A percentile compares a stretch with the other conserved stretches of the same genome.
Conservation (phyloP, 2,888 invertebrate species). For the Flabesymbios commensalis region DNA sequence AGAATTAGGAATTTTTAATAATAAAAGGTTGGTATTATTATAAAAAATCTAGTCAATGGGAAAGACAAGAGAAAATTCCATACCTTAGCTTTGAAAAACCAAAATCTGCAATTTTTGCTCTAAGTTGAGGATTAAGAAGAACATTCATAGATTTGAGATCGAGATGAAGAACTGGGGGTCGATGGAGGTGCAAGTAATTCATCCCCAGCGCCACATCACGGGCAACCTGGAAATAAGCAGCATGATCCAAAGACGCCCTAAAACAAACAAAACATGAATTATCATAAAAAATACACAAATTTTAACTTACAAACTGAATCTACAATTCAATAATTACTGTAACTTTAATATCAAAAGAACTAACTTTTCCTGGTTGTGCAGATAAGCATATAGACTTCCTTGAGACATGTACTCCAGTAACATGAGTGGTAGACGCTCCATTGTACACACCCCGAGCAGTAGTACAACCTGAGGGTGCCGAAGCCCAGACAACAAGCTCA, state of each 20-base stretch:
- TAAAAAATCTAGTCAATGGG: background rate
- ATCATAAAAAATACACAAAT: no score
- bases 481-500: constrained; percentile 49
- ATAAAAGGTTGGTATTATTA: background rate
- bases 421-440: constrained; percentile 44
- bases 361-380: constrained; percentile 38
- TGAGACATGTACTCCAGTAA: constrained; percentile 51
- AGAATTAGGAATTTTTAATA: background rate
- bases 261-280: no score
- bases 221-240: constrained; percentile 49
- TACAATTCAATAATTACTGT: no score
- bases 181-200: constrained; percentile 54
- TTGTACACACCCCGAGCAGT: constrained; percentile 51
- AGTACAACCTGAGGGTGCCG: constrained; percentile 52
- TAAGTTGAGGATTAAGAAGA: constrained; percentile 42
- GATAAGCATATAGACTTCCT: constrained; percentile 46
- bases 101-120: constrained; percentile 57
- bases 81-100: constrained; percentile 59
- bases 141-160: constrained; percentile 56
- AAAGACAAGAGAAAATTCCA: background rate
- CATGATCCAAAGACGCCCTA: constrained; percentile 47
- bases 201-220: constrained; percentile 52
- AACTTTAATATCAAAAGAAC: no score
- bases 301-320: no score
- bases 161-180: constrained; percentile 51